Percentiles rank a stretch among this genome's conserved stretches.
Evolutionary conservation across 2,888 invertebrate species (phyloP).

Genomic region (Strigamia maritima): DNA sequence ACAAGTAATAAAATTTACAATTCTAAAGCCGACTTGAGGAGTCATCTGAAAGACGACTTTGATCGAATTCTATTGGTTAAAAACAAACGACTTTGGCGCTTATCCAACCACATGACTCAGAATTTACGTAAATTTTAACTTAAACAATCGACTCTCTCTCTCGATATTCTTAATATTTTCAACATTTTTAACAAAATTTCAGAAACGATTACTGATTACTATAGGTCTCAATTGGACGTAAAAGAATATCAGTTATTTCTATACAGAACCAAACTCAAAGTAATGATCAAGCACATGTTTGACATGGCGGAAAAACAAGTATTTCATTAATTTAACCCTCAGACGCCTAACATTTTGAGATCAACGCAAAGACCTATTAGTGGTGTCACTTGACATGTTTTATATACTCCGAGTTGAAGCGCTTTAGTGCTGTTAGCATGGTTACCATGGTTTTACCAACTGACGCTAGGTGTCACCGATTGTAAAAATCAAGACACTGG

Average conservation of each 20-base stretch:
- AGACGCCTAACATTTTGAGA: no score
- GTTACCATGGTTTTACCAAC: no score
- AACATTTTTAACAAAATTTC: background rate
- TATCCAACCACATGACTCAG: constrained; percentile 5
- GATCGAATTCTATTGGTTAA: constrained; percentile 15
- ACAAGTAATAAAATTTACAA: background rate
- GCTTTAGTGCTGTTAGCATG: no score
- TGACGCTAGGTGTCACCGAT: no score
- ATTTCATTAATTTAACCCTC: no score
- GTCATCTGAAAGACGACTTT: background rate
- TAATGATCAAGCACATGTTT: constrained; percentile 7
- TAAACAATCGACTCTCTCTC: background rate
- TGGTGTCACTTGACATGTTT: no score
- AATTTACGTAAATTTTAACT: background rate
- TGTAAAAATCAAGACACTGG: no score
- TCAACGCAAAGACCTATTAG: no score
- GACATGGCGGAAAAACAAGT: background rate
- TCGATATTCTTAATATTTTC: background rate
- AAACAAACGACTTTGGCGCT: constrained; percentile 17
- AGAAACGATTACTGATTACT: background rate
- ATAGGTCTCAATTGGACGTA: background rate
- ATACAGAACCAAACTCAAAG: constrained; percentile 20
- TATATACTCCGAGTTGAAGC: no score
- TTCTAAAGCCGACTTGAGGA: background rate
- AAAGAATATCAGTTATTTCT: constrained; percentile 6